A percentile compares a stretch with the other conserved stretches of the same genome.
Evolutionary conservation across 2,888 invertebrate species (phyloP).

Genomic region (Eucera pruinosa): DNA sequence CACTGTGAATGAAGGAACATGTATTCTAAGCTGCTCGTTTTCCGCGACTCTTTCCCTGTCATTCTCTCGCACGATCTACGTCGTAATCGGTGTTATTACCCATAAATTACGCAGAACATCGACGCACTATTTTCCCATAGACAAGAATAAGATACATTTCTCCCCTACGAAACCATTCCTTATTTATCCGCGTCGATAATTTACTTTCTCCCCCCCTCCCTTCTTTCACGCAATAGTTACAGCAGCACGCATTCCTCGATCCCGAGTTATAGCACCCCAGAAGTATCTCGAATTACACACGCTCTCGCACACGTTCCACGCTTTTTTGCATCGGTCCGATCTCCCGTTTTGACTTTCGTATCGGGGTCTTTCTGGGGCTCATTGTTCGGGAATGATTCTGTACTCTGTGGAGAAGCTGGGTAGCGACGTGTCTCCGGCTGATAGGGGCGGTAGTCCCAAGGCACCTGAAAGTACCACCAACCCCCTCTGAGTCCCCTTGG

Average conservation of each 20-base stretch:
- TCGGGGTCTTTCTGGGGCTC: conserved; percentile 65
- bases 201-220: background rate
- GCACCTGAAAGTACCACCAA: conserved; percentile 82
- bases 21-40: background rate
- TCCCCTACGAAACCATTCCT: no score
- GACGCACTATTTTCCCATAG: conserved; percentile 1
- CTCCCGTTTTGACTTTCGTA: conserved; percentile 27
- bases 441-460: conserved; percentile 80
- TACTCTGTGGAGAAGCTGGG: conserved; percentile 80
- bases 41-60: background rate
- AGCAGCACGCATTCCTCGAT: background rate
- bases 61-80: background rate
- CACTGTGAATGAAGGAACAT: conserved; percentile 1
- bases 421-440: conserved; percentile 78
- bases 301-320: conserved; percentile 10
- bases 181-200: no score
- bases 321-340: conserved; percentile 15
- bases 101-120: conserved; percentile 8
- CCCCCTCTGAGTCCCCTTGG: conserved; percentile 76
- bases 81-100: background rate
- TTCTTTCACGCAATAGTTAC: no score
- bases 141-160: conserved; percentile 15
- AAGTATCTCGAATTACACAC: background rate
- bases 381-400: conserved; percentile 82
- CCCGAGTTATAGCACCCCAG: background rate